Base-by-base conservation (phyloP, 2,113 vertebrate species). In the Lagopus leucura region DNA sequence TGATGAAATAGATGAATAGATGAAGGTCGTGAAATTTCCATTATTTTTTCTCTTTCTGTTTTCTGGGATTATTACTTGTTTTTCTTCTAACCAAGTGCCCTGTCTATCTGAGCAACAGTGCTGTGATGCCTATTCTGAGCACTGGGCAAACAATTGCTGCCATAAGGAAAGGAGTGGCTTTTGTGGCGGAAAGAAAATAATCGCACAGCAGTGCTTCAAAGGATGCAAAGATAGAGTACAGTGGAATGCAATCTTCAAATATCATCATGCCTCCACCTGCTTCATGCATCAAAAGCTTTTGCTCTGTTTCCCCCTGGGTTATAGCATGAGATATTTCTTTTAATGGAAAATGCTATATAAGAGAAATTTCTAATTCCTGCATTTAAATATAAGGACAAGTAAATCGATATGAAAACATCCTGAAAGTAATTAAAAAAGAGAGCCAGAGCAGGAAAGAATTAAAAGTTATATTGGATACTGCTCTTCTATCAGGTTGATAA, bases 341-440 rank as follows among this genome's bases (percentile, higher is more conserved):
- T 91, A 95, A 90, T 77, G 77, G 88, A 93, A 94, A 95, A 82
- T 91, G 95, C 82, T 54, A 16, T 64, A 34, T 57, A 40, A 86
- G 66, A 88, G 57, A 47, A 69, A 82, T 88, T 96, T 93, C 66
- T 94, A 90, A 90, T 94, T 81, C 55, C n/a, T 88, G 45, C 42
- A 87, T 89, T 86, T 90, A 88, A 93, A 94, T 94, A 92, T 73
- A 71, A 79, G 93, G 72, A 25, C 82, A 93, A 76, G 54, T 47
- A 91, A 93, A 97, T 96, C 92, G 92, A 93, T 95, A 86, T 61
- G 77, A 91, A 91, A 95, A 88, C 58, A 90, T 86, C 47, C 57
- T 54, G 79, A 69, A 78, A 86, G 52, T 95, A 86, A 94, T 97
- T 96, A 58, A 94, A 92, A 92, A 84, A 21, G 69, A 20, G 81